Conservation (phyloP, 2,888 invertebrate species). For the Pseudococcus jackbeardsleyi region DNA sequence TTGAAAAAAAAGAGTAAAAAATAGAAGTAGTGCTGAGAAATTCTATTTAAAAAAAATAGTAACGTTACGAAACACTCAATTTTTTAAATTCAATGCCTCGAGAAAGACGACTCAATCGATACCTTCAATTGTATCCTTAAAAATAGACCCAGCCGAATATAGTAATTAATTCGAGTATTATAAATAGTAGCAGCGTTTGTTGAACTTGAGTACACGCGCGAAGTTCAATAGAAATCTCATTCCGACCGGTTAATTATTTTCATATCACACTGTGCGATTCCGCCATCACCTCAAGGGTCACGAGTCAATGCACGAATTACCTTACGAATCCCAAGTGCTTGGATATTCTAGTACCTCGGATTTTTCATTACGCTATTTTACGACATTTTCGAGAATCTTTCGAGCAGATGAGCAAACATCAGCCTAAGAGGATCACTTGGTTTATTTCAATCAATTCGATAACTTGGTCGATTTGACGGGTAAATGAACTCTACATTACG, state of each 20-base stretch:
- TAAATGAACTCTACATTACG: slow-evolving; percentile 22
- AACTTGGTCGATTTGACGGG: slow-evolving; percentile 35
- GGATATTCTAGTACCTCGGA: neutral
- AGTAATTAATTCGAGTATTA: neutral
- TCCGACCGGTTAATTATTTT: slow-evolving; percentile 14
- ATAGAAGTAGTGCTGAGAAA: no score
- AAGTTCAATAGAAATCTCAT: slow-evolving; percentile 16
- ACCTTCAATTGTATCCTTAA: neutral
- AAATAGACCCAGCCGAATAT: neutral
- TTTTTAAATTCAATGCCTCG: neutral
- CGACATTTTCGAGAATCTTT: neutral
- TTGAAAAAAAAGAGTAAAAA: no score
- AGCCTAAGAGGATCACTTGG: neutral
- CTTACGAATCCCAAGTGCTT: neutral
- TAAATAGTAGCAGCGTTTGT: slow-evolving; percentile 1
- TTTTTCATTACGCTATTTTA: neutral
- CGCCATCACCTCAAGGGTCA: slow-evolving; percentile 7
- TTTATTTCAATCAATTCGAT: slow-evolving; percentile 21
- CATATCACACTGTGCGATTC: neutral
- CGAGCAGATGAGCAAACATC: neutral
- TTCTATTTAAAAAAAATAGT: no score
- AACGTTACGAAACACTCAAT: neutral
- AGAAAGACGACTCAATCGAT: neutral
- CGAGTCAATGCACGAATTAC: neutral
- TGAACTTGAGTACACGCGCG: neutral